These are phyloP conservation scores for Aradus depressus DNA, from an alignment of 2,888 invertebrate genomes.

Conservation along the genomic window DNA sequence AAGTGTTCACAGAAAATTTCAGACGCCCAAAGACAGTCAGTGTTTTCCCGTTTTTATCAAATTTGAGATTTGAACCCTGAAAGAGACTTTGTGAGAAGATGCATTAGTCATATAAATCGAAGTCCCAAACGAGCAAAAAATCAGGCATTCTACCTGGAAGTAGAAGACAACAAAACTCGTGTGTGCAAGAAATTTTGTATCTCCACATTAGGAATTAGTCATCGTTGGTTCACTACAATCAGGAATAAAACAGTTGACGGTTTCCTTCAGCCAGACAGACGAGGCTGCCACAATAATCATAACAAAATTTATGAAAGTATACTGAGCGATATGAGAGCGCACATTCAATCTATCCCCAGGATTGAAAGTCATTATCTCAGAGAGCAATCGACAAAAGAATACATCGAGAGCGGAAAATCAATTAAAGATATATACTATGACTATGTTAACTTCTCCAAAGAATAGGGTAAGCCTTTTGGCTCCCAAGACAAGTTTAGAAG, in stretches of 20 bases:
- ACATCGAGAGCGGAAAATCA: conserved; percentile 7
- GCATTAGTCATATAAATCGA: background rate
- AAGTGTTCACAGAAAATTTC: background rate
- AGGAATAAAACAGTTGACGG: background rate
- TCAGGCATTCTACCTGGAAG: conserved; percentile 1
- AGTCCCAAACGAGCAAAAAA: background rate
- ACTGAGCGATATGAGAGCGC: conserved; percentile 2
- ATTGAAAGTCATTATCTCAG: too few species aligned
- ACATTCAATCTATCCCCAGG: conserved; percentile 12
- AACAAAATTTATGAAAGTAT: background rate
- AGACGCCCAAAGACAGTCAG: background rate
- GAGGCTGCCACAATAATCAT: conserved; percentile 5
- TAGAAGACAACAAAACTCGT: background rate
- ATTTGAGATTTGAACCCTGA: background rate
- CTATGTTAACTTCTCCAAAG: background rate
- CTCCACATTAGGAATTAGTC: conserved; percentile 1
- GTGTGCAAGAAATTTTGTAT: conserved; percentile 2
- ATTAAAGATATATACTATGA: conserved; percentile 9
- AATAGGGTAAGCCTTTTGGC: background rate
- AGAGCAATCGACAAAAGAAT: background rate
- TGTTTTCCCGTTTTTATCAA: conserved; percentile 1
- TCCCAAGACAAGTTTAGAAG: background rate
- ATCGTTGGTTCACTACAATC: background rate
- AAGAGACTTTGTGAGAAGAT: background rate
- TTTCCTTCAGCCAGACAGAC: background rate